Conservation (phyloP, 2,797 vertebrate species). For the Sorex maritimensis region DNA sequence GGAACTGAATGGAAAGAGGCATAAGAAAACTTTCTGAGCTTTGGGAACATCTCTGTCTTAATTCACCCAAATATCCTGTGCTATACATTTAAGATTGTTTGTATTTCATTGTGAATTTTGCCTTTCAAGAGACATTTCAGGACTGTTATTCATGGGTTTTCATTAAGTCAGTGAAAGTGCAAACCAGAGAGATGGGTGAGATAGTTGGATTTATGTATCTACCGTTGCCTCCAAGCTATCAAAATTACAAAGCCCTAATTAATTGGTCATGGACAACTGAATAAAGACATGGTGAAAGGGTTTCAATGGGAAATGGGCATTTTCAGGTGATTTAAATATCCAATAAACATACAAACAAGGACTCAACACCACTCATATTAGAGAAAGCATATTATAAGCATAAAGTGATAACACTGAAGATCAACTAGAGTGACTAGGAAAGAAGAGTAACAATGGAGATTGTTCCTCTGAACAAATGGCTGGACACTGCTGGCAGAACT, state of each 20-base stretch:
- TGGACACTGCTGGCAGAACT: too few species aligned
- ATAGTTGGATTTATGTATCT: not conserved
- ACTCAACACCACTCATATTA: not conserved
- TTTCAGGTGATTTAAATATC: not conserved
- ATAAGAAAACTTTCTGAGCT: not conserved
- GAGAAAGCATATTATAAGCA: not conserved
- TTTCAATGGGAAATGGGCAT: not conserved
- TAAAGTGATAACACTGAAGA: not conserved
- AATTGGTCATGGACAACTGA: not conserved
- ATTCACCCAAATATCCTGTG: not conserved
- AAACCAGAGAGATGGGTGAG: not conserved
- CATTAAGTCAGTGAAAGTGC: not conserved
- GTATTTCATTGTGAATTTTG: not conserved
- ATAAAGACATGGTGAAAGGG: not conserved
- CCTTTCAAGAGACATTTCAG: constrained; percentile 26
- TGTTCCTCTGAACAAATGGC: not conserved
- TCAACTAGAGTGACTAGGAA: not conserved
- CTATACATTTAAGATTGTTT: not conserved
- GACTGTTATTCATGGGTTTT: not conserved
- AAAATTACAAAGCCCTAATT: not conserved
- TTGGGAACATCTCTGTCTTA: not conserved
- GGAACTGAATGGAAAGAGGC: not conserved
- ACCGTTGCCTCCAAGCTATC: not conserved
- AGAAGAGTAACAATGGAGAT: not conserved
- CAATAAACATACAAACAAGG: not conserved